phyloP scores from a whole-genome alignment of 2,888 invertebrate genomes.

The Meganola albula region DNA sequence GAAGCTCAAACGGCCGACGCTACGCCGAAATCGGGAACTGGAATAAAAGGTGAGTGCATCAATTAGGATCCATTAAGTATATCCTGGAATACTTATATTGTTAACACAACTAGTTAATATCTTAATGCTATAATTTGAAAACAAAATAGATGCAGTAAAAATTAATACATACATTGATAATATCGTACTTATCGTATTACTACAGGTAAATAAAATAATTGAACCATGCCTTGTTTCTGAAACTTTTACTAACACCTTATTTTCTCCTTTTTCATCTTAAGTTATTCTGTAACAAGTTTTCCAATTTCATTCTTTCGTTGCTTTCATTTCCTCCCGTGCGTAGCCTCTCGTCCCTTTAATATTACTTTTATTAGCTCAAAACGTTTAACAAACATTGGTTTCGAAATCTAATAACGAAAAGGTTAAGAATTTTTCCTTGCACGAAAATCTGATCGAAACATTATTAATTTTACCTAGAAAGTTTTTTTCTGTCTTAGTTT shows the following conservation, averaged over 20 bases:
- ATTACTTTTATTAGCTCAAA: conserved; percentile 75
- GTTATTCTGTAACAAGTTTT: conserved; percentile 75
- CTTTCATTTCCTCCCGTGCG: conserved; percentile 71
- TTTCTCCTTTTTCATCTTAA: conserved; percentile 63
- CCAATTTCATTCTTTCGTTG: conserved; percentile 75
- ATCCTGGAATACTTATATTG: no score
- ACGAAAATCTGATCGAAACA: conserved; percentile 38
- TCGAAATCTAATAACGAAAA: conserved; percentile 61
- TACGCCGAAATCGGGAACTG: conserved; percentile 80
- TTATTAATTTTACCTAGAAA: conserved; percentile 18
- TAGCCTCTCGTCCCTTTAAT: conserved; percentile 59
- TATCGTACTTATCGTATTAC: no score
- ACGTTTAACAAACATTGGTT: conserved; percentile 74
- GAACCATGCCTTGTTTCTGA: conserved; percentile 38
- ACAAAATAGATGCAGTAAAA: no score
- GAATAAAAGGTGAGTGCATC: conserved; percentile 70
- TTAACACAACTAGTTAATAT: no score
- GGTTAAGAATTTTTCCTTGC: conserved; percentile 53
- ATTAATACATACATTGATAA: no score
- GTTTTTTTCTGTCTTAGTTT: no score
- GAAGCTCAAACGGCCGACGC: conserved; percentile 72
- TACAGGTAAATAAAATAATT: conserved; percentile 36
- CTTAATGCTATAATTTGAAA: no score
- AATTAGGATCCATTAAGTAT: no score
- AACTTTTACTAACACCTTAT: conserved; percentile 63